Conservation (phyloP, 2,797 vertebrate genomes). For the Leptoclinus maculatus region DNA sequence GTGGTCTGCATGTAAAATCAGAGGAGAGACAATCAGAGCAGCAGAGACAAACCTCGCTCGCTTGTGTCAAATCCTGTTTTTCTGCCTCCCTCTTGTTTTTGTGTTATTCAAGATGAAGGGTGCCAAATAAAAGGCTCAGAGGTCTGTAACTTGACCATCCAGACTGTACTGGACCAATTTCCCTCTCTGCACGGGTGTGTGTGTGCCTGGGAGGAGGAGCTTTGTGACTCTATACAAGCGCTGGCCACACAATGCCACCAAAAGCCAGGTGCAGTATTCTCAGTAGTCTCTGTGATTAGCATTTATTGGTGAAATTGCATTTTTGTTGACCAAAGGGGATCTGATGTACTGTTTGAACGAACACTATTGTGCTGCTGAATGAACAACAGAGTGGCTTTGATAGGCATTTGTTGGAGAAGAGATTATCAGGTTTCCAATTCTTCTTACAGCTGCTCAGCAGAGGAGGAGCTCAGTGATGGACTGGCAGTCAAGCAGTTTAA, state of each 20-base stretch:
- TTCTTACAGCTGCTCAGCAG: conserved; percentile 53
- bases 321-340: conserved; percentile 59
- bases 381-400: conserved; percentile 3
- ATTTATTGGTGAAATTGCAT: conserved; percentile 40
- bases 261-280: conserved; percentile 62
- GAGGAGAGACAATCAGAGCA: conserved; percentile 3
- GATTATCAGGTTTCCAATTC: conserved; percentile 38
- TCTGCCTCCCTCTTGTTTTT: conserved; percentile 59
- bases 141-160: conserved; percentile 86
- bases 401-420: conserved; percentile 18
- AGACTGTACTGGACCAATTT: conserved; percentile 77
- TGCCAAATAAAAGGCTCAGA: conserved; percentile 83
- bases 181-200: conserved; percentile 83
- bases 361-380: conserved; percentile 16
- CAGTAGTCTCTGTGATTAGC: conserved; percentile 43
- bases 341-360: background rate
- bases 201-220: conserved; percentile 79
- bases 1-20: conserved; percentile 6
- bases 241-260: conserved; percentile 81
- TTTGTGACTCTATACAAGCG: conserved; percentile 79
- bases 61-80: conserved; percentile 68
- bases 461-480: conserved; percentile 46
- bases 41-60: background rate
- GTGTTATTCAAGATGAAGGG: conserved; percentile 78
- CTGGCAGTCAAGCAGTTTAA: conserved; percentile 66